Conservation (phyloP, 2,797 vertebrate species). For the Anguilla megastoma region DNA sequence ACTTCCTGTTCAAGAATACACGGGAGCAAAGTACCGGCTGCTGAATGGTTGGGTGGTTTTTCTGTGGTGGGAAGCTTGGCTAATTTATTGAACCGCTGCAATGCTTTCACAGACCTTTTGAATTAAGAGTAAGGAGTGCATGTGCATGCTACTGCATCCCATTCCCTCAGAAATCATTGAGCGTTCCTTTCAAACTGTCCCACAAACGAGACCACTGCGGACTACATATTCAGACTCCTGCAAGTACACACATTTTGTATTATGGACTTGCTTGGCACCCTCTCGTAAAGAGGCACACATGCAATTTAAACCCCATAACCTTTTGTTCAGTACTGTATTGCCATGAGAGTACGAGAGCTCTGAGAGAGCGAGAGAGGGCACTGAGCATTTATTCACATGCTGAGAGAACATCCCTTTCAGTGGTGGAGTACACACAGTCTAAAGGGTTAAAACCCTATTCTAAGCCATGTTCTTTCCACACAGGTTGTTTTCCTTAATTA, state of each 20-base stretch:
- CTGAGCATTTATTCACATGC: neutral
- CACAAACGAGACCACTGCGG: neutral
- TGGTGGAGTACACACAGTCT: neutral
- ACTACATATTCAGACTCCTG: neutral
- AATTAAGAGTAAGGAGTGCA: neutral
- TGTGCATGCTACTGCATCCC: neutral
- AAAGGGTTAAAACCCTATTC: neutral
- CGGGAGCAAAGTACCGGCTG: neutral
- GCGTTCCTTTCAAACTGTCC: neutral
- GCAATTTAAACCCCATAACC: neutral
- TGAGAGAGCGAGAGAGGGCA: neutral
- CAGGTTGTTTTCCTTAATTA: neutral
- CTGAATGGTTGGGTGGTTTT: neutral
- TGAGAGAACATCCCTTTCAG: neutral
- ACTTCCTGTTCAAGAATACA: neutral
- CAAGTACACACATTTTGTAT: neutral
- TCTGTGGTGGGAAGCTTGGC: neutral
- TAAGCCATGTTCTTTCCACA: neutral
- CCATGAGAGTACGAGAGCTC: neutral
- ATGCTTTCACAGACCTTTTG: neutral
- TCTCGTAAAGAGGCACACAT: too few relatives aligned
- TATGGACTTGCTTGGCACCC: neutral
- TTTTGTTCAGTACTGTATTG: neutral
- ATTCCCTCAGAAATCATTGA: neutral
- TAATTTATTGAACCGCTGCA: neutral